These are phyloP conservation scores for Lypha dubia DNA, from an alignment of 2,888 invertebrate genomes.

Conservation along the genomic window DNA sequence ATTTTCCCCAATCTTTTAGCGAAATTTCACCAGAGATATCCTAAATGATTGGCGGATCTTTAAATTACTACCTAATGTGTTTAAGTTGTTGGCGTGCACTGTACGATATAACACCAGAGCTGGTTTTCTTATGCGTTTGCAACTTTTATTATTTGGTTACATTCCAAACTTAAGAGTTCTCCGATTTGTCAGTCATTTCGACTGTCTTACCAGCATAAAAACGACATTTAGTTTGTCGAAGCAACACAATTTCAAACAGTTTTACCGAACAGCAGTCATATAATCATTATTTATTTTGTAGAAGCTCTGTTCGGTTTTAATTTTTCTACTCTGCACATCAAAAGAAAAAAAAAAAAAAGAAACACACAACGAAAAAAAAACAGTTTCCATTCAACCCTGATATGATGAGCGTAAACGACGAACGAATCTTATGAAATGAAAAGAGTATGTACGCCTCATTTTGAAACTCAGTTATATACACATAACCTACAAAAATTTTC, in stretches of 20 bases:
- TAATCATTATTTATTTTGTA: slow-evolving; percentile 69
- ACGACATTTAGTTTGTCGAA: slow-evolving; percentile 61
- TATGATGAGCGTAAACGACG: slow-evolving; percentile 55
- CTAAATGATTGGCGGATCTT: too few relatives aligned
- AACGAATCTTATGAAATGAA: slow-evolving; percentile 59
- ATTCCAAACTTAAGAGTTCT: slow-evolving; percentile 68
- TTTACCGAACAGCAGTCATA: slow-evolving; percentile 62
- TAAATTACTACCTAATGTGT: neutral
- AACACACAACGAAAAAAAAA: too few relatives aligned
- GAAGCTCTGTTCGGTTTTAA: slow-evolving; percentile 65
- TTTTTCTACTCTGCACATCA: slow-evolving; percentile 50
- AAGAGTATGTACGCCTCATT: slow-evolving; percentile 69
- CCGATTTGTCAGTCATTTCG: slow-evolving; percentile 50
- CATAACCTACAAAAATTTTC: slow-evolving; percentile 82
- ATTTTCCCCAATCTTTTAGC: too few relatives aligned
- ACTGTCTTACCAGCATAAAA: slow-evolving; percentile 47
- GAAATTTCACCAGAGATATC: too few relatives aligned
- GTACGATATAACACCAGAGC: slow-evolving; percentile 54
- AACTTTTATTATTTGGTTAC: slow-evolving; percentile 70
- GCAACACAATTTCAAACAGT: slow-evolving; percentile 56
- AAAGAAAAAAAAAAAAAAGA: too few relatives aligned
- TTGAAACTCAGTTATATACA: slow-evolving; percentile 79
- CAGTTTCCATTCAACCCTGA: slow-evolving; percentile 65
- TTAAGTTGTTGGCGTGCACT: neutral
- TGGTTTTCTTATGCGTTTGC: slow-evolving; percentile 56